Evolutionary conservation across 2,888 invertebrate species (phyloP), one percentile per base, ranked within the genome.

Genomic region (Ophraella communa): DNA sequence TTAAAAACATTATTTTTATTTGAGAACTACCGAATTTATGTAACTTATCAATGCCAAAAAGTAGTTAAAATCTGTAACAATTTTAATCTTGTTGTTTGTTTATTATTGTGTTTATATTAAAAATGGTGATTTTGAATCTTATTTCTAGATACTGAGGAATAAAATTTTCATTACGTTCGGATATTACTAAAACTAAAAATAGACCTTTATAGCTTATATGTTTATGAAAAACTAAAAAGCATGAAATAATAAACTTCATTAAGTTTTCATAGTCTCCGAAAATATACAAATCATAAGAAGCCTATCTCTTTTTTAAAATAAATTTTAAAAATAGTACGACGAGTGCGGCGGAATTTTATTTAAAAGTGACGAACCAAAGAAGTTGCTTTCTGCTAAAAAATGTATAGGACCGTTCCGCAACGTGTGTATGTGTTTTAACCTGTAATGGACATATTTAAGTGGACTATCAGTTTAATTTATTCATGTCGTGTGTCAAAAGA

Each of bases 401-500:
- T 14, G 8, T 20, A 18, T 20, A 10, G 11, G 18, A 51, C 14
- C 17, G 4, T 24, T n/a, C 51, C 7, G n/a, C n/a, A n/a, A n/a
- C n/a, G 30, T 4, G 33, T 53, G 30, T 30, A 10, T 8, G 3
- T 2, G 27, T 18, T 52, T 27, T 52, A 21, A n/a, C 7, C 5
- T 47, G 57, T 47, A 21, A 57, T 57, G 47, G 35, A 57, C 47
- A 35, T 18, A 33, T 4, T 49, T 20, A 14, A 49, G 17, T 35
- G 35, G 47, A 23, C 47, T 20, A 14, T 54, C 33, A 8, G 35
- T 53, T n/a, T 53, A 11, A 30, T 23, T 17, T 27, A 33, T 49
- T 55, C 42, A 67, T 65, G 67, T 64, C 64, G 51, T 52, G 47
- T 54, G 33, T 59, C 24, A 62, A 71, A 51, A 61, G 70, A 51